Evolutionary conservation across 2,888 invertebrate genomes (phyloP), one percentile per base, ranked within the genome.

Genomic region (Salpingus planirostris): DNA sequence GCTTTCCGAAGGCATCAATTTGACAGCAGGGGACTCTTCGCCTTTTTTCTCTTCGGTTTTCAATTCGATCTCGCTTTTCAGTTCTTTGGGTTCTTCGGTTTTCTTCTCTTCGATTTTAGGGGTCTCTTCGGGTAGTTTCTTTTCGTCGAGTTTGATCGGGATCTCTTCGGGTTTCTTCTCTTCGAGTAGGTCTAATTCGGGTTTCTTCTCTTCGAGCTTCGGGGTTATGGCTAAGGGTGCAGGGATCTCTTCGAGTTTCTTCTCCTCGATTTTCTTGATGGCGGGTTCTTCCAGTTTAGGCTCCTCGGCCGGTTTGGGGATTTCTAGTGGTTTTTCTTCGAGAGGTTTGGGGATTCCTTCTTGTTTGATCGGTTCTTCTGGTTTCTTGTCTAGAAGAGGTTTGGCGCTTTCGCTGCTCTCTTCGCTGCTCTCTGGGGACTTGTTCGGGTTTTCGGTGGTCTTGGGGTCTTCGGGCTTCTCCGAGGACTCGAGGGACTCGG

Each of bases 401-500:
- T 38, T 36, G 28, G 40, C 41, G 32, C 37, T 38, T 24, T 32
- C 38, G 31, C 34, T 34, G 32, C 32, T 30, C 24, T 64, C 64
- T 34, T 53, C 62, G 1, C 64, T 60, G 11, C 65, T 54, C 43
- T 62, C 27, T 21, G 31, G 33, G 8, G 24, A 24, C 10, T 27
- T 21, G 21, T 22, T 11, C 8, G 28, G 13, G 14, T 23, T 3
- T 29, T 27, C 36, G n/a, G 32, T 33, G 11, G 26, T 31, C 10
- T 32, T 23, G 7, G 23, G 7, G 5, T 11, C 10, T 5, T 5
- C 10, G 11, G 40, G 37, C 24, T 43, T 30, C 22, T 38, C 38
- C 4, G 36, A 15, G 3, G 65, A 55, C 44, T 63, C 63, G 24
- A 53, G 44, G 36, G 57, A 56, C 31, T 53, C 57, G 13, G 50